phyloP scores from a whole-genome alignment of 2,888 invertebrate species.

The Nymphalis c-album region DNA sequence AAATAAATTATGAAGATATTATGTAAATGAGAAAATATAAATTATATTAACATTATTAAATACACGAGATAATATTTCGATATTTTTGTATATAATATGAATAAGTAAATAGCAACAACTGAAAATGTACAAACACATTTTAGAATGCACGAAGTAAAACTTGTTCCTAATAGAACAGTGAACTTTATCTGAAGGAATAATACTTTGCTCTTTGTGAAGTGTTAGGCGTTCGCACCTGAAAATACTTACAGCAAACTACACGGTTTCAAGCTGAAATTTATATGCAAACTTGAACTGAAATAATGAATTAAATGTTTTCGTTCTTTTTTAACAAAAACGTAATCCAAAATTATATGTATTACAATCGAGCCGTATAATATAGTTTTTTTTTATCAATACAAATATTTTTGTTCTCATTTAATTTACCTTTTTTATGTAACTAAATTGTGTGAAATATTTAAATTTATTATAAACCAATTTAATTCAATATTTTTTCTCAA shows the following conservation, averaged over 20 bases:
- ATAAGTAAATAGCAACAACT: constrained; percentile 13
- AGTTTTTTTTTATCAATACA: too few species aligned
- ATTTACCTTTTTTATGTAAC: too few species aligned
- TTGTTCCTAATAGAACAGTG: constrained; percentile 39
- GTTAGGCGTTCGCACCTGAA: constrained; percentile 41
- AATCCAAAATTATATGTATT: background rate
- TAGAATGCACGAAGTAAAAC: constrained; percentile 29
- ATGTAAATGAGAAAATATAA: background rate
- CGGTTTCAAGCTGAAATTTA: constrained; percentile 17
- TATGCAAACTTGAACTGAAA: constrained; percentile 9
- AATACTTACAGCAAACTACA: constrained; percentile 5
- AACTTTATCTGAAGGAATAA: constrained; percentile 41
- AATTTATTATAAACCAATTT: too few species aligned
- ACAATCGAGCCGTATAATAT: background rate
- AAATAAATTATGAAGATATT: too few species aligned
- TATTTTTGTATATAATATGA: background rate
- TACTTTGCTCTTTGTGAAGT: constrained; percentile 45
- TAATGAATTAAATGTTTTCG: too few species aligned
- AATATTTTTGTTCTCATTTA: too few species aligned
- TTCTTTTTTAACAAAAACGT: too few species aligned
- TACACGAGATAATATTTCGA: background rate
- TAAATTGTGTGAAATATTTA: too few species aligned
- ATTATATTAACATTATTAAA: background rate
- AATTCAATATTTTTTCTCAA: too few species aligned
- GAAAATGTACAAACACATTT: constrained; percentile 19